Conservation (phyloP, 2,888 invertebrate genomes). For the Drosophila prostipennis region DNA sequence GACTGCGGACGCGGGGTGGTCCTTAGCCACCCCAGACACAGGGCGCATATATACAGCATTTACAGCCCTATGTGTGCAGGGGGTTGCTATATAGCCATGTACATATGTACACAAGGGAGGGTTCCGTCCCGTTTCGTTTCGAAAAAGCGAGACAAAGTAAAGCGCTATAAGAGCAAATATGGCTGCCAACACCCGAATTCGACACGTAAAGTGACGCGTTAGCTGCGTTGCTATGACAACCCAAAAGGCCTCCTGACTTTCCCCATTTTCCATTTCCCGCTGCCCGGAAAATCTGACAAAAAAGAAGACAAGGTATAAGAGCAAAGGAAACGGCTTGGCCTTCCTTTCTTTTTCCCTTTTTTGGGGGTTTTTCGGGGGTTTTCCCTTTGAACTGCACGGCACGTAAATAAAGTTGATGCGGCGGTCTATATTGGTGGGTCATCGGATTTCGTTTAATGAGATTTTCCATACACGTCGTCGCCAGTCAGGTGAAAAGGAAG, state of each 20-base stretch:
- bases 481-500: constrained; percentile 15
- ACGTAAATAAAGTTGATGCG: constrained; percentile 65
- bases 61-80: constrained; percentile 4
- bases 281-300: constrained; percentile 10
- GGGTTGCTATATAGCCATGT: constrained; percentile 14
- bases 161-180: constrained; percentile 84
- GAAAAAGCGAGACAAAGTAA: constrained; percentile 71
- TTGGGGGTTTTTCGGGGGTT: not conserved
- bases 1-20: constrained; percentile 22
- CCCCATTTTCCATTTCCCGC: not conserved
- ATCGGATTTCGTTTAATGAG: constrained; percentile 79
- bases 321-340: constrained; percentile 5
- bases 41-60: not conserved
- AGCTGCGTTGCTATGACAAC: constrained; percentile 83
- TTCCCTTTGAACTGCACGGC: constrained; percentile 21
- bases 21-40: constrained; percentile 34
- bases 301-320: constrained; percentile 6
- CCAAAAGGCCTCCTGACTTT: constrained; percentile 50
- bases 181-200: constrained; percentile 84
- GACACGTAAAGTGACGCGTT: constrained; percentile 84
- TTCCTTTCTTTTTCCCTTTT: not conserved
- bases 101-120: constrained; percentile 21
- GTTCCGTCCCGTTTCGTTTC: constrained; percentile 14
- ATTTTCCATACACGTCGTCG: constrained; percentile 47
- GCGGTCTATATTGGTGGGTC: constrained; percentile 71